Base-by-base conservation (phyloP, 92 coral and sea anemone species). In the Ricordea florida region DNA sequence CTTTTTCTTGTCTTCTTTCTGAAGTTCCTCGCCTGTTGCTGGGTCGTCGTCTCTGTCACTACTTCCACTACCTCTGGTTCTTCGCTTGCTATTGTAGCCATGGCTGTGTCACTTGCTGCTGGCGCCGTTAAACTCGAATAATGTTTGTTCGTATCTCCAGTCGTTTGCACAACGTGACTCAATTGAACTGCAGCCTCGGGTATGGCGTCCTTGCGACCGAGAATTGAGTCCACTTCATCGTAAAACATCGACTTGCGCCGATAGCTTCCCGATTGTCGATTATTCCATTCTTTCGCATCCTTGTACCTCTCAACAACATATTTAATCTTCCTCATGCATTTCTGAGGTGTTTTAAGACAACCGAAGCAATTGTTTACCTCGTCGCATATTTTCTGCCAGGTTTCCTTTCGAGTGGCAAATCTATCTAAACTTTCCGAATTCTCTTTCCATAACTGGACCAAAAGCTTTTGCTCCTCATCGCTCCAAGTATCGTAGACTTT, bases 251-350 rank as follows among this genome's bases (percentile, higher is more conserved):
- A 35, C 32, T 71, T 72, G 20, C 41, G n/a, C 51, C 34, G 36
- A 28, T 71, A 66, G n/a, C 80, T 74, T 18, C 87, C 80, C 25
- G 24, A 51, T 26, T 82, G 87, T 24, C 15, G 62, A 15, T 23
- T 18, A 41, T 80, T 69, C 79, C 79, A 80, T 6, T 61, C 10
- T 26, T 80, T 80, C 36, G 79, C 71, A 57, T 80, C 79, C 18
- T 76, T 76, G 31, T 63, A 76, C 18, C 37, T 76, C 10, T 69
- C 73, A 11, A 55, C 46, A 11, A 78, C 65, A 42, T 80, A 46
- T 23, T 80, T 80, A 29, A 80, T 80, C 46, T 70, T 80, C 11
- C 70, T 25, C 43, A 42, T 38, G 30, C 80, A 80, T 57, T 80
- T 80, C 10, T 70, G 57, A 1, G 38, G 36, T 43, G 50, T 58